Base-by-base conservation (phyloP, 2,888 invertebrate species). In the Netelia inedita region DNA sequence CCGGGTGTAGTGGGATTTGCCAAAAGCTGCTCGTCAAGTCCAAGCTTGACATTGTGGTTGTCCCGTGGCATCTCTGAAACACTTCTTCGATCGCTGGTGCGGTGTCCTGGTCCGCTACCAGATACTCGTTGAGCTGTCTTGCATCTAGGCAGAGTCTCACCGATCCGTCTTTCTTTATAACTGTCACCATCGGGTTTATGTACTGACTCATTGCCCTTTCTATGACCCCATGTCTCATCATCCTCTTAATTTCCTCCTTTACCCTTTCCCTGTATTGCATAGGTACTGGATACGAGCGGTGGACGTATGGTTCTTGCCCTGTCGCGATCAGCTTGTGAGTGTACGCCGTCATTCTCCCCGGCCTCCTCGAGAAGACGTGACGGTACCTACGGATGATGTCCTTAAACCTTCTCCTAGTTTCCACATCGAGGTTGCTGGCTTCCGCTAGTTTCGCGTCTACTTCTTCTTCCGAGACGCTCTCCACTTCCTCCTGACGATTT, bases 11-110 rank as follows among this genome's bases (percentile, higher is more conserved):
- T n/a, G 59, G 72, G 0, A 72, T 43, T 8, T 73, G 59, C 61
- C 61, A 74, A 10, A 74, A 74, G 19, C 74, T 63, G 2, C 63
- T 63, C 0, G 50, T 63, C 63, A 74, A 53, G 2, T 69, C 68
- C 1, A 78, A 5, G 3, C 55, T 68, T 0, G 65, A 75, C 66
- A 75, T 66, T 0, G 66, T 55, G 0, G 2, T 1, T 16, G 6
- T 5, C 0, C 9, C 57, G 1, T 35, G 9, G 11, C 65, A 75
- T 19, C 16, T 59, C 28, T 69, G 61, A 3, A 78, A 78, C 0
- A 69, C 50, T 8, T 69, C 61, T 0, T 78, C 69, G 0, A 19
- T 35, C 1, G 59, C 11, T 0, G 16, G 69, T 0, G 69, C 35
- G 0, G 28, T 19, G 0, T 79, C 71, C 1, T 79, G 46, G 2